A percentile compares a stretch with the other conserved stretches of the same genome.
Conservation (phyloP, 2,113 vertebrate genomes). For the Pituophis catenifer region DNA sequence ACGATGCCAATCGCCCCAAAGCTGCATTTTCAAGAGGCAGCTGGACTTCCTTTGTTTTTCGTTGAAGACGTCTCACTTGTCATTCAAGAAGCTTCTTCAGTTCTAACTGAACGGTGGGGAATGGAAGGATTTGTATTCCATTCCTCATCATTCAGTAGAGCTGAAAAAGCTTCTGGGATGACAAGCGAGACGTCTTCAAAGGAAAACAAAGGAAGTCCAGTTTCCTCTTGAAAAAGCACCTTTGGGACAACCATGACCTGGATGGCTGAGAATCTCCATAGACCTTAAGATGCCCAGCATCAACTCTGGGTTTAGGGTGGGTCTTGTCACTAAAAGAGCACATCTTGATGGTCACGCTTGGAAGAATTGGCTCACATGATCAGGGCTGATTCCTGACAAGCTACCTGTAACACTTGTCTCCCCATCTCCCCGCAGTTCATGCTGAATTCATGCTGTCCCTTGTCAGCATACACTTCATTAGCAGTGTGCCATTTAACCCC, state of each 20-base stretch:
- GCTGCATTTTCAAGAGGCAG: too few species aligned
- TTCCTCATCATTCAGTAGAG: too few species aligned
- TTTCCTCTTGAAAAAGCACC: neutral
- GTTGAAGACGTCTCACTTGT: too few species aligned
- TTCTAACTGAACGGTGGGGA: too few species aligned
- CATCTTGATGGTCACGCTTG: neutral
- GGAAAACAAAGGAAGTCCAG: neutral
- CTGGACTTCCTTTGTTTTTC: too few species aligned
- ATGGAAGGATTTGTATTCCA: too few species aligned
- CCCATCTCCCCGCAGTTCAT: constrained; percentile 15
- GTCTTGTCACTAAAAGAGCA: constrained; percentile 27
- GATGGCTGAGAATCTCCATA: neutral
- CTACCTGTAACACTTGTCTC: constrained; percentile 35
- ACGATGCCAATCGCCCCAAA: neutral
- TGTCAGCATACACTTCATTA: constrained; percentile 59
- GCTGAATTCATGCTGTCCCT: constrained; percentile 56
- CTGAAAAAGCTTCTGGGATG: neutral
- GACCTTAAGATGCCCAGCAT: neutral
- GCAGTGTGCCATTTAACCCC: constrained; percentile 45
- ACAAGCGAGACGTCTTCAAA: neutral
- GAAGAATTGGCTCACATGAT: constrained; percentile 4
- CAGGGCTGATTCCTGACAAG: constrained; percentile 45
- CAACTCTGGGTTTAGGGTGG: neutral
- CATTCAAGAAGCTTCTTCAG: too few species aligned
- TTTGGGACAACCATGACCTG: neutral